A percentile compares a stretch with the other conserved stretches of the same genome.
Conservation (phyloP, 2,888 invertebrate genomes). For the Cataglyphis rosenhaueri region DNA sequence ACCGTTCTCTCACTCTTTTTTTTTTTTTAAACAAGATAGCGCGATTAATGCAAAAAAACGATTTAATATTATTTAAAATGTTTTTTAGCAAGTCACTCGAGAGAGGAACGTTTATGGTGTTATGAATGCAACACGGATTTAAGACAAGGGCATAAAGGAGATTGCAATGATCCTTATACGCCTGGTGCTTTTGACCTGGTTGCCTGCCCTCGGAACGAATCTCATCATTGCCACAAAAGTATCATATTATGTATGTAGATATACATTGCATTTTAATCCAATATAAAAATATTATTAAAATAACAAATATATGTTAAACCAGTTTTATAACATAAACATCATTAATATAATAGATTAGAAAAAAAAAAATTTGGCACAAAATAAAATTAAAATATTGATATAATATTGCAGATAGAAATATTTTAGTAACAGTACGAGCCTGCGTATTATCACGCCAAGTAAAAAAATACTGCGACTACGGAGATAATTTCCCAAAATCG, state of each 20-base stretch:
- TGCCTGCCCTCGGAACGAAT: conserved; percentile 73
- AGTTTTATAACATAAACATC: neutral
- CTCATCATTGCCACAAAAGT: conserved; percentile 77
- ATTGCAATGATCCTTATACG: conserved; percentile 78
- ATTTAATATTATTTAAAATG: neutral
- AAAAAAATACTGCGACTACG: conserved; percentile 74
- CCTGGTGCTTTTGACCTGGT: conserved; percentile 69
- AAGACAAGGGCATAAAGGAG: conserved; percentile 65
- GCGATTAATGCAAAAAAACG: neutral
- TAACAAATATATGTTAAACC: neutral
- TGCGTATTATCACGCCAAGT: conserved; percentile 74
- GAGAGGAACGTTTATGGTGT: conserved; percentile 73
- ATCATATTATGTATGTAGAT: conserved; percentile 75
- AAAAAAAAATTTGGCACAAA: neutral
- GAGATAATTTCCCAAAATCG: conserved; percentile 73
- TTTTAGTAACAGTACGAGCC: conserved; percentile 77
- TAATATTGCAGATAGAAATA: conserved; percentile 73
- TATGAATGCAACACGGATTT: conserved; percentile 77
- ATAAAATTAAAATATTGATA: neutral
- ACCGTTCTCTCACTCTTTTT: neutral
- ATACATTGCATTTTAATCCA: neutral
- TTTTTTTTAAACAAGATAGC: neutral
- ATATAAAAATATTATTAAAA: neutral
- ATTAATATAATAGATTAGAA: neutral
- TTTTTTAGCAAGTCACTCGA: conserved; percentile 47